Percentiles rank a stretch among this genome's conserved stretches.
phyloP scores from a whole-genome alignment of 2,113 vertebrate species.

The Arenaria interpres region DNA sequence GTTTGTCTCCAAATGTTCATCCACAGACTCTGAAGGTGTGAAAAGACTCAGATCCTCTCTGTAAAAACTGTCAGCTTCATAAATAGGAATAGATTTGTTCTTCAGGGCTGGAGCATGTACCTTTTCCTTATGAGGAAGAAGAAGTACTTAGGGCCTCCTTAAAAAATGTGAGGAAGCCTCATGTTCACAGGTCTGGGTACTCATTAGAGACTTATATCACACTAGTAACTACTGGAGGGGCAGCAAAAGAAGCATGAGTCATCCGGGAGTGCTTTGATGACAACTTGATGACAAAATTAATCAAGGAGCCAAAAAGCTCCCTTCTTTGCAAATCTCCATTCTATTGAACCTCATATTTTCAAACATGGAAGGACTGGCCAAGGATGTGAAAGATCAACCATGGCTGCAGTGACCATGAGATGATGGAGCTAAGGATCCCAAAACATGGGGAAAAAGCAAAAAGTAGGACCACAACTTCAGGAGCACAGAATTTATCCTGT shows the following conservation, averaged over 20 bases:
- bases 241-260: background rate
- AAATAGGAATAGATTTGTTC: background rate
- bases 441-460: background rate
- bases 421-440: background rate
- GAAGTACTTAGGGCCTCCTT: background rate
- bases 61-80: background rate
- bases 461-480: background rate
- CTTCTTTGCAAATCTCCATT: background rate
- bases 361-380: background rate
- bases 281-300: background rate
- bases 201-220: background rate
- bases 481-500: background rate
- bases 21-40: background rate
- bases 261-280: background rate
- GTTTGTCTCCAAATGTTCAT: background rate
- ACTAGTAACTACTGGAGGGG: background rate
- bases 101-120: background rate
- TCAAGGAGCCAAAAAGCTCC: background rate
- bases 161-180: background rate
- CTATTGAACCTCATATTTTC: background rate
- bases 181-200: background rate
- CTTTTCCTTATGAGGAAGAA: background rate
- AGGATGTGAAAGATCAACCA: background rate
- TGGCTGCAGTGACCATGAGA: background rate
- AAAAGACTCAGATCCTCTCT: background rate